These are phyloP conservation scores for Ailurus styani DNA, from an alignment of 2,113 vertebrate genomes.

Conservation along the genomic window DNA sequence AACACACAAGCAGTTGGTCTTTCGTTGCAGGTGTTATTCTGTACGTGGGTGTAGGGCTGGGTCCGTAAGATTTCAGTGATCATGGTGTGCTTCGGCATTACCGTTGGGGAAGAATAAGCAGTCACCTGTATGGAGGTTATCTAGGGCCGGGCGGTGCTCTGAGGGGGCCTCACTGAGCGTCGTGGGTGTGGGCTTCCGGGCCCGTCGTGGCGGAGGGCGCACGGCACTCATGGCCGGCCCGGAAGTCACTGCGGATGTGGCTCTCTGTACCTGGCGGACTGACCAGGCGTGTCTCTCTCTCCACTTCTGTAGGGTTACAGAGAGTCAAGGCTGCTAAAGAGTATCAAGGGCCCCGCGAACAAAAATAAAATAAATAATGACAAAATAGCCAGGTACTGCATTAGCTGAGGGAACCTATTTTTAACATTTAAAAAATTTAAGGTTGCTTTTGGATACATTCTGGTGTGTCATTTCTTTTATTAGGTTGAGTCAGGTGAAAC, in stretches of 20 bases:
- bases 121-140: background rate
- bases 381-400: background rate
- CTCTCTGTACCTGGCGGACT: background rate
- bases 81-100: background rate
- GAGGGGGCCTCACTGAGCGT: background rate
- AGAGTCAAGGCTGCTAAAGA: background rate
- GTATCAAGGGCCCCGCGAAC: background rate
- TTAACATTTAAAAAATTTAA: background rate
- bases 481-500: background rate
- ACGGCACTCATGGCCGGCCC: background rate
- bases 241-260: background rate
- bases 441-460: background rate
- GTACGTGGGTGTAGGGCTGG: background rate
- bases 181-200: background rate
- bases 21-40: background rate
- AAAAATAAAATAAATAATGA: background rate
- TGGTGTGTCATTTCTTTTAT: background rate
- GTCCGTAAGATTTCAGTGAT: background rate
- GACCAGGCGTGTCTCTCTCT: background rate
- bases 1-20: background rate
- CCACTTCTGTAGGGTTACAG: background rate
- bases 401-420: background rate
- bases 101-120: background rate
- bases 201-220: fast-evolving
- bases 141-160: fast-evolving